These are phyloP conservation scores for Typhlichthys eigenmanni DNA, from an alignment of 2,797 vertebrate species.

Conservation along the genomic window DNA sequence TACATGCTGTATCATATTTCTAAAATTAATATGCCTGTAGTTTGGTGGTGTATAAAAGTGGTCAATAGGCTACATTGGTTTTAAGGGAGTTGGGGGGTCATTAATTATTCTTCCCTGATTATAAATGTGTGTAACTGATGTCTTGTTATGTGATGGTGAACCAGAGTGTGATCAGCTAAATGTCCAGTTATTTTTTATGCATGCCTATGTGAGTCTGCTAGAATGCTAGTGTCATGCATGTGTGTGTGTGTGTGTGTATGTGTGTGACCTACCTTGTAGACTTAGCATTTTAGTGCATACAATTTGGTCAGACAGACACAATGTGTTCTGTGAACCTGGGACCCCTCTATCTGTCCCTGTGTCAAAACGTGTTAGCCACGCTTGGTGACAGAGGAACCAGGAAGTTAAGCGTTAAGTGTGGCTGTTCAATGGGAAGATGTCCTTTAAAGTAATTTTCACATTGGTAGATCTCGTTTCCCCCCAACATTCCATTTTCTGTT, in stretches of 20 bases:
- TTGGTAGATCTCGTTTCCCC: too few relatives aligned
- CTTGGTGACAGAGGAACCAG: constrained; percentile 50
- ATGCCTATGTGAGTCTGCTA: background rate
- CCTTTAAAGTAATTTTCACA: background rate
- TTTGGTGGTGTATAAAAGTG: too few relatives aligned
- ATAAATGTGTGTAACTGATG: too few relatives aligned
- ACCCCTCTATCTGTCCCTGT: constrained; percentile 46
- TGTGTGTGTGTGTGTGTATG: constrained; percentile 9
- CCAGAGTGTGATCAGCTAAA: too few relatives aligned
- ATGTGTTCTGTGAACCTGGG: constrained; percentile 59
- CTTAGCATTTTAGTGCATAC: too few relatives aligned
- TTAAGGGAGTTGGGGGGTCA: too few relatives aligned
- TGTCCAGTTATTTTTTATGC: background rate
- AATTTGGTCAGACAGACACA: constrained; percentile 47
- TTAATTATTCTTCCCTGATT: too few relatives aligned
- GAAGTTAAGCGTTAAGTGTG: constrained; percentile 43
- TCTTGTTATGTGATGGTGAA: too few relatives aligned
- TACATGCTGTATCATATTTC: too few relatives aligned
- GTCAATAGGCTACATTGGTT: too few relatives aligned
- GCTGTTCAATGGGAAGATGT: constrained; percentile 26
- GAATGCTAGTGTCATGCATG: background rate
- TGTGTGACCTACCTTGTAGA: background rate
- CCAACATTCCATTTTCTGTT: too few relatives aligned
- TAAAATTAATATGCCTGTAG: too few relatives aligned
- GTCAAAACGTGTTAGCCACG: constrained; percentile 61